Conservation (phyloP, 2,113 vertebrate genomes). For the Pheucticus melanocephalus region DNA sequence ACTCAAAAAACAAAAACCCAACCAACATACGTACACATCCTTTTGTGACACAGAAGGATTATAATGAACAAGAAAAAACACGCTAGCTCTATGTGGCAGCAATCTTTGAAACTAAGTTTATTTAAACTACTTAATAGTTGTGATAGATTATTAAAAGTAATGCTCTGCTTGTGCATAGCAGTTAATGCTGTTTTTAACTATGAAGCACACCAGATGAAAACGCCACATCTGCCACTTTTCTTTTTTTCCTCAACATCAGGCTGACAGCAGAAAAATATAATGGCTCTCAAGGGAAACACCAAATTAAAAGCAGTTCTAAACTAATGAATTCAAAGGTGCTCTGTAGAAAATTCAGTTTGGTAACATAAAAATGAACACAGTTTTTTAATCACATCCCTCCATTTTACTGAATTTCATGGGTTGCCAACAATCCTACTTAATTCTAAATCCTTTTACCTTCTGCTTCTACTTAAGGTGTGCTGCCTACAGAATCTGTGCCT, state of each 20-base stretch:
- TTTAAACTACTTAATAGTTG: constrained; percentile 72
- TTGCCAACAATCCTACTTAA: constrained; percentile 26
- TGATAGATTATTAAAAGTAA: constrained; percentile 64
- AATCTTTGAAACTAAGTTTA: constrained; percentile 72
- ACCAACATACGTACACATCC: neutral
- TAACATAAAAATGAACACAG: constrained; percentile 72
- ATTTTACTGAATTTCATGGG: constrained; percentile 62
- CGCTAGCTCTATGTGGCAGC: constrained; percentile 12
- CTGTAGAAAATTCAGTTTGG: constrained; percentile 70
- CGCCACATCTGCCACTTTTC: constrained; percentile 80
- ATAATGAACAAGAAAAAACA: constrained; percentile 59
- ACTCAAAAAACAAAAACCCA: neutral
- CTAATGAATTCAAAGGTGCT: constrained; percentile 90
- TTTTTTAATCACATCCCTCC: constrained; percentile 63
- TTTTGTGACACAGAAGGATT: constrained; percentile 43
- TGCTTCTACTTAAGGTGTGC: neutral
- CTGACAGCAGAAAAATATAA: constrained; percentile 88
- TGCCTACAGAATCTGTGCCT: neutral
- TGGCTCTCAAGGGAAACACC: constrained; percentile 84
- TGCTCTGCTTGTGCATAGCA: constrained; percentile 56
- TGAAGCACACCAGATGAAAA: constrained; percentile 75
- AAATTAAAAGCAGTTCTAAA: constrained; percentile 90
- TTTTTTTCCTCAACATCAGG: constrained; percentile 78
- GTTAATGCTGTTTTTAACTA: constrained; percentile 73
- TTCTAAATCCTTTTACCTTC: constrained; percentile 43